Percentiles rank a stretch among this genome's conserved stretches.
Evolutionary conservation across 2,797 vertebrate genomes (phyloP).

Genomic region (Rhyacichthys aspro): DNA sequence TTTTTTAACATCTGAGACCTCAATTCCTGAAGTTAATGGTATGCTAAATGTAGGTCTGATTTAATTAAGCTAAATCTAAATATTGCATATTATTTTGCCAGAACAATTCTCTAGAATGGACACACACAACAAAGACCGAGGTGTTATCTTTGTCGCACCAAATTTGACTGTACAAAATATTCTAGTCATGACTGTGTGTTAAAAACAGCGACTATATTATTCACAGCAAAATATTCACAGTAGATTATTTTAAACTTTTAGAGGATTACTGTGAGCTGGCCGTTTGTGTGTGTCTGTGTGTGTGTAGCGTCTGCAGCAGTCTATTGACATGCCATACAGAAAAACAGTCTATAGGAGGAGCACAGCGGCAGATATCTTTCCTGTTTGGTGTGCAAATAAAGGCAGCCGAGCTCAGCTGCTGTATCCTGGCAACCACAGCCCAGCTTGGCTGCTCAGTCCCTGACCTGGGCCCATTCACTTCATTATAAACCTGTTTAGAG

Average conservation of each 20-base stretch:
- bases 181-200: background rate
- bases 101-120: too few relatives aligned
- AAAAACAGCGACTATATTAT: background rate
- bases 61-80: too few relatives aligned
- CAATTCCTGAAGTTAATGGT: too few relatives aligned
- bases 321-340: conserved; percentile 48
- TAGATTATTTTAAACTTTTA: background rate
- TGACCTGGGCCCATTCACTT: conserved; percentile 84
- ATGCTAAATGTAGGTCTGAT: too few relatives aligned
- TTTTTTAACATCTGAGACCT: too few relatives aligned
- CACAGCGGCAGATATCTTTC: conserved; percentile 59
- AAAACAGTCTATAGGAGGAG: conserved; percentile 39
- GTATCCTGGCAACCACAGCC: conserved; percentile 86
- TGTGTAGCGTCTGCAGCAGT: conserved; percentile 22
- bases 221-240: background rate
- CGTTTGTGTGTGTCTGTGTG: conserved; percentile 24
- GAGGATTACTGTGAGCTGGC: conserved; percentile 5
- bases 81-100: too few relatives aligned
- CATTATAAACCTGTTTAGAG: conserved; percentile 81
- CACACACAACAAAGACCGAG: too few relatives aligned
- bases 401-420: conserved; percentile 66
- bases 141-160: too few relatives aligned
- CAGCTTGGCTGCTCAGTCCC: conserved; percentile 76
- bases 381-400: conserved; percentile 84
- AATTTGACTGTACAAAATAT: background rate